Base-by-base conservation (phyloP, 2,113 vertebrate species). In the Mesitornis unicolor region DNA sequence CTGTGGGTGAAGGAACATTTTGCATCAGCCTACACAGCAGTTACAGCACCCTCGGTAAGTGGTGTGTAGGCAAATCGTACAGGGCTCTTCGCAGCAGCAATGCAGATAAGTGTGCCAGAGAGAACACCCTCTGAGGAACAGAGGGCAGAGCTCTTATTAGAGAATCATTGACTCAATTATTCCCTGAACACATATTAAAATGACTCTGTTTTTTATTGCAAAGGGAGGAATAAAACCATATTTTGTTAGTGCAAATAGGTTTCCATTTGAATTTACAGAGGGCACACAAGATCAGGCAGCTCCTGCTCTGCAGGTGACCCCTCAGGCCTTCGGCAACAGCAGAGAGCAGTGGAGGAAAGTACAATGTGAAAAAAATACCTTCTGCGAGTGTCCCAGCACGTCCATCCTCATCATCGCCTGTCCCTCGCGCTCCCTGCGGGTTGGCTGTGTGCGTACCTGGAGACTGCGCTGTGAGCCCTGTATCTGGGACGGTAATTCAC, bases 1-100 rank as follows among this genome's bases (percentile, higher is more conserved):
- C 91, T 90, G 95, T 97, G 96, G 97, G 97, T 96, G 96, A 90
- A 85, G 56, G 97, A 97, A 97, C 97, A 97, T 97, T 97, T 96
- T 95, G 94, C 95, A 85, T 64, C 50, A 90, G 59, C 97, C 97
- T 63, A 96, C 97, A 84, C 95, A 82, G 84, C 79, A 90, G 79
- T 60, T 67, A 20, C 59, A 79, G 95, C 70, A 87, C 92, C 87
- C 61, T n/a, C 4, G 9, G 90, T 65, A 84, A 95, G 81, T 5
- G 35, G 42, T 10, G 63, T 48, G 95, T 96, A 93, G 97, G 97
- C 92, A 96, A 79, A 61, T 42, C 2, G 2, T 47, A 42, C 93
- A 81, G 86, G 95, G 96, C 94, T 87, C 92, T 73, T 88, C 90
- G 38, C 89, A 95, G 74, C 94, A 89, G 89, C 68, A 65, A 75